Base-by-base conservation (phyloP, 2,113 vertebrate genomes). In the Otocyon megalotis region DNA sequence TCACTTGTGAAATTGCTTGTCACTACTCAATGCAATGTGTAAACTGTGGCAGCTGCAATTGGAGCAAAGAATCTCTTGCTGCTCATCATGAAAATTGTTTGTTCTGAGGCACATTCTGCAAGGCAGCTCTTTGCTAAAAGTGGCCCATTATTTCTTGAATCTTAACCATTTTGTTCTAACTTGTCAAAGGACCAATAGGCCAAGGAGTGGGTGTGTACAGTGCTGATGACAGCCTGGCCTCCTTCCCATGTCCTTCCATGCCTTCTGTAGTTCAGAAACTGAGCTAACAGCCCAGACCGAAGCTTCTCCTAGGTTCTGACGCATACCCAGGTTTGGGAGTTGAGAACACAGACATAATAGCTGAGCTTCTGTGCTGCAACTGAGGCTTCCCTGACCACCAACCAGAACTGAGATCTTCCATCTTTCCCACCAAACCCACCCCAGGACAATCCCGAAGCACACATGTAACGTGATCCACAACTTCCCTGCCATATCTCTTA, bases 1-100 rank as follows among this genome's bases (percentile, higher is more conserved):
- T 96, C 95, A 94, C 93, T 96, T 94, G 30, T 56, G 56, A 97
- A 98, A 97, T 94, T 95, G 90, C 84, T 96, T 97, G 85, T 90
- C 92, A 96, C 76, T 96, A 53, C 37, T 97, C 94, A 94, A 1
- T 86, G 48, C 86, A 90, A 91, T 69, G 84, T 96, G 30, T 82
- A 95, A 97, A 94, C 88, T 90, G 81, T 79, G 56, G 88, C 95
- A 96, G 76, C 77, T 94, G 58, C 81, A 95, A 88, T 13, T 96
- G 90, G 85, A 97, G 88, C 76, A 90, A 97, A 95, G 77, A 90
- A 96, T 95, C 72, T 91, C 86, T 96, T 92, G 90, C 74, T 90
- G 65, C 30, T 92, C 53, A 80, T 95, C 86, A 92, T 94, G 76
- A 95, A 97, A 98, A 92, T 48, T 95, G 63, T 87, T 94, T 92